Evolutionary conservation across 2,888 invertebrate species (phyloP), one percentile per base, ranked within the genome.

Genomic region (Athetis lepigone): DNA sequence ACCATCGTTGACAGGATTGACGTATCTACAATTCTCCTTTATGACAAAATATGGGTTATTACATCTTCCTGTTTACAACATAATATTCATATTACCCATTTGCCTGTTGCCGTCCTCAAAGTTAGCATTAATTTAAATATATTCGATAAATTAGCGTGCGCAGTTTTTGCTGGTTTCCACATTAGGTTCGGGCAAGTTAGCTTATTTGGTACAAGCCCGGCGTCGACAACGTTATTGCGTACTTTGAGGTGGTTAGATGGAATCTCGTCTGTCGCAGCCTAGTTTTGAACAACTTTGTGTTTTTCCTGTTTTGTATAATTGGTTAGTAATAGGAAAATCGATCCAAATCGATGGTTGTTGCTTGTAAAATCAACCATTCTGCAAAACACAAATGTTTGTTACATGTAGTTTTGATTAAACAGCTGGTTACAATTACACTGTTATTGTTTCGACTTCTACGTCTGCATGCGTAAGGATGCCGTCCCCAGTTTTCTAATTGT

Each of bases 171-270:
- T 73, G 46, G 64, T 72, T 60, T 77, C 88, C 85, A 73, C 68
- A 79, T 90, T 80, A 76, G 91, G 90, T 65, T 54, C 23, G 81
- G 82, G 83, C 93, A 82, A 84, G 89, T 90, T 88, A 77, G 84
- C 92, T 59, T 91, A 93, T 93, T 89, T 88, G 91, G 92, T 58
- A 52, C 71, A 73, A 62, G 77, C 69, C 62, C 82, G 82, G 85
- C 84, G 82, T 80, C 77, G 75, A 47, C 67, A 45, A 29, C 40
- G 45, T 81, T 84, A 84, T 83, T 83, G 81, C 84, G 84, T 80
- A 80, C 76, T 68, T 79, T 66, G 55, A 69, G 59, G 77, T 72
- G 70, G 73, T 77, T 70, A 79, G 79, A 85, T 84, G 80, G 70
- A 73, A 77, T 80, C 81, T 70, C 11, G 61, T 69, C 57, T 57